phyloP scores from a whole-genome alignment of 2,797 vertebrate species.

The Peromyscus melanophrys region DNA sequence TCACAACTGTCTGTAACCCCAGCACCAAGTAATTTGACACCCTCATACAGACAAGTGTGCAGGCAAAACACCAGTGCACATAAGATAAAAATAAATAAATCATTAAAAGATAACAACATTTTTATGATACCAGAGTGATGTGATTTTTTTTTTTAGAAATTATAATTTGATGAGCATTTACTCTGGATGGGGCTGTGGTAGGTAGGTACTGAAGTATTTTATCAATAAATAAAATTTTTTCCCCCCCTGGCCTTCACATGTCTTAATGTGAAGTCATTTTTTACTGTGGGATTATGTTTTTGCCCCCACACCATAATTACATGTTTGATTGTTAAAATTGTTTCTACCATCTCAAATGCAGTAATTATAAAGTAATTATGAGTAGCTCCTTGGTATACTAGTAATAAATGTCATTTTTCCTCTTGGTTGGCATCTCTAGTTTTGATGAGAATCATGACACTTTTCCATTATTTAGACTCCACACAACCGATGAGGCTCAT shows the following conservation, averaged over 20 bases:
- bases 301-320: not conserved
- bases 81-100: not conserved
- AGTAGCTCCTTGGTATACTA: not conserved
- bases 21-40: not conserved
- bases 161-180: not conserved
- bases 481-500: not conserved
- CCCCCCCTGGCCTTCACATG: not conserved
- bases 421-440: slow-evolving; percentile 27
- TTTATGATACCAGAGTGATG: not conserved
- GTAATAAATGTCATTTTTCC: not conserved
- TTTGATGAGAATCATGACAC: slow-evolving; percentile 51
- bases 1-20: not conserved
- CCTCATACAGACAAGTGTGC: not conserved
- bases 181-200: not conserved
- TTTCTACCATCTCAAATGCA: not conserved
- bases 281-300: not conserved
- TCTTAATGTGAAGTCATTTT: not conserved
- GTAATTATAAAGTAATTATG: not conserved
- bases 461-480: slow-evolving; percentile 55
- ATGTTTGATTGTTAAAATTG: not conserved
- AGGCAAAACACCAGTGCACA: not conserved
- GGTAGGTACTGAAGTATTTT: not conserved
- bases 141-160: not conserved
- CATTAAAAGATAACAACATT: not conserved
- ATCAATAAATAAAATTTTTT: not conserved